phyloP scores from a whole-genome alignment of 2,113 vertebrate genomes.

The Corythornis cristatus region DNA sequence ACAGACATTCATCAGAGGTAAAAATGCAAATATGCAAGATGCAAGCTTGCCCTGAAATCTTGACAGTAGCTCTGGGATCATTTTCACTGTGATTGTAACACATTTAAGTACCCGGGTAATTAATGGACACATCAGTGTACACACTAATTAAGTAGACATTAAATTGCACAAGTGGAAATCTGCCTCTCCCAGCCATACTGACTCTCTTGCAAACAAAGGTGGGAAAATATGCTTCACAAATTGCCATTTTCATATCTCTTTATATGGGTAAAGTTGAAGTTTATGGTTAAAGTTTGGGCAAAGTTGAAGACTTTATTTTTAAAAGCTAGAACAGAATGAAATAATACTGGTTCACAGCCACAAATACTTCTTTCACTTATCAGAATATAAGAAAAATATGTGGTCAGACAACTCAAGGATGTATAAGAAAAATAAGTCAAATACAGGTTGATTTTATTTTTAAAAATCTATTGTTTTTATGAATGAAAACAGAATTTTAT shows the following conservation, averaged over 20 bases:
- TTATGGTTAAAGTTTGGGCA: background rate
- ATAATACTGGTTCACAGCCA: background rate
- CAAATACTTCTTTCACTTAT: background rate
- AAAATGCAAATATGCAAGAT: background rate
- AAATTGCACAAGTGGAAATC: background rate
- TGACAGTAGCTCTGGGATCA: background rate
- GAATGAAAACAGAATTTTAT: background rate
- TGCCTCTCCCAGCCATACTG: background rate
- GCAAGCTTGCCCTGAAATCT: background rate
- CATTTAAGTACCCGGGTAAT: background rate
- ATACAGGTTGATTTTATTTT: background rate
- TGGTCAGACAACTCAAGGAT: background rate
- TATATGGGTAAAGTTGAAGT: background rate
- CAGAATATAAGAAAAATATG: background rate
- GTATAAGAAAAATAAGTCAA: background rate
- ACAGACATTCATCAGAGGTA: background rate
- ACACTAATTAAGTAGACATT: background rate
- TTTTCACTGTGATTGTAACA: background rate
- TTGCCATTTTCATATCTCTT: background rate
- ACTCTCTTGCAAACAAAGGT: background rate
- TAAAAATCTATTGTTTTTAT: background rate
- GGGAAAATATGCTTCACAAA: background rate
- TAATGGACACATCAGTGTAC: background rate
- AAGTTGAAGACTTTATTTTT: background rate
- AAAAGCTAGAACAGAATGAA: background rate